These are phyloP conservation scores for Otis tarda DNA, from an alignment of 2,113 vertebrate genomes.

Conservation along the genomic window DNA sequence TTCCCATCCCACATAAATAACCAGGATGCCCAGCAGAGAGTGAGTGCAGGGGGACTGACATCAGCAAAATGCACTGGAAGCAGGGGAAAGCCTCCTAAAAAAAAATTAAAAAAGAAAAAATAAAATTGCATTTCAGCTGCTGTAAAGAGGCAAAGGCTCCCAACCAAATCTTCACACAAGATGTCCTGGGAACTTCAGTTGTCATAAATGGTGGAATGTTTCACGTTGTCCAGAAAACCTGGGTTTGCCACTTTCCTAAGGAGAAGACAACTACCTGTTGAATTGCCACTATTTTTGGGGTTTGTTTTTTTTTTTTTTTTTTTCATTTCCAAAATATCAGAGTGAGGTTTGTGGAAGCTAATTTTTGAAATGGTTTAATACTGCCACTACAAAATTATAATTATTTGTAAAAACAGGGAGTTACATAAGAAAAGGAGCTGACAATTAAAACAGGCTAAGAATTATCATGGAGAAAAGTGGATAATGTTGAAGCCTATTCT, in stretches of 20 bases:
- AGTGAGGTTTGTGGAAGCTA: not conserved
- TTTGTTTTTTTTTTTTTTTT: too few relatives aligned
- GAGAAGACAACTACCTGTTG: not conserved
- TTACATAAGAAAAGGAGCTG: not conserved
- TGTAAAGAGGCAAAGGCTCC: not conserved
- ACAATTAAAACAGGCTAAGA: not conserved
- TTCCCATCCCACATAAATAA: not conserved
- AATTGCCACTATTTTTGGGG: not conserved
- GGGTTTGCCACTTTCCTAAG: not conserved
- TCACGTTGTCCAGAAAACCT: not conserved
- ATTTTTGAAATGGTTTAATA: not conserved
- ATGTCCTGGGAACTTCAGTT: not conserved
- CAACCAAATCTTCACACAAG: not conserved
- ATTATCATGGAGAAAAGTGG: not conserved
- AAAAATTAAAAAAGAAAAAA: not conserved
- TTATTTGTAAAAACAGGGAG: not conserved
- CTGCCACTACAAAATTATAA: not conserved
- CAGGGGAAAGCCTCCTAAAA: not conserved
- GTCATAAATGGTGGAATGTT: not conserved
- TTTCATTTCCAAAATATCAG: not conserved
- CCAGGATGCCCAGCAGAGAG: not conserved
- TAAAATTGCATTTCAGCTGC: not conserved
- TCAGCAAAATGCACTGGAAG: not conserved
- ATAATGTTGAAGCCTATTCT: not conserved
- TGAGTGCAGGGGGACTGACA: not conserved